Percentiles rank a stretch among this genome's conserved stretches.
Conservation (phyloP, 1,140 invertebrate species). For the Acromyrmex heyeri region DNA sequence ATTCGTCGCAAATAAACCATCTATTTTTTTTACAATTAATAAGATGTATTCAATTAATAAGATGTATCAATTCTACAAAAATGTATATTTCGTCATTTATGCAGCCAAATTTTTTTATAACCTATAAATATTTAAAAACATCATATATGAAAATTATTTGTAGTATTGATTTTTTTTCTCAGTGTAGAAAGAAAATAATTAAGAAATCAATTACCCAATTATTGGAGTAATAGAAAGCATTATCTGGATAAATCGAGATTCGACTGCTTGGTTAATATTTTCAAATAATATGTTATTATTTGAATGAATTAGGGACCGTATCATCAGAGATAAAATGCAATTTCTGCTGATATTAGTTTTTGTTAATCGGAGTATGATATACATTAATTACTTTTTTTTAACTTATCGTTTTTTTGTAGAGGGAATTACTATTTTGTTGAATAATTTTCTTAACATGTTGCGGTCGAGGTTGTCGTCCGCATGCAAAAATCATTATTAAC, state of each 20-base stretch:
- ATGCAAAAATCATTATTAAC: slow-evolving; percentile 8
- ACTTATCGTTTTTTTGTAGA: neutral
- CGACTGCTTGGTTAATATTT: neutral
- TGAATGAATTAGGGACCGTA: neutral
- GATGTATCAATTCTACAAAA: too few species aligned
- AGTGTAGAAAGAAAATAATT: slow-evolving; percentile 4
- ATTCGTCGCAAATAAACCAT: too few species aligned
- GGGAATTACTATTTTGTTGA: neutral
- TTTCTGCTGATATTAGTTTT: neutral
- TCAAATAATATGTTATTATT: slow-evolving; percentile 15
- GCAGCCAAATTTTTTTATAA: too few species aligned
- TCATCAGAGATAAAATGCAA: slow-evolving; percentile 11
- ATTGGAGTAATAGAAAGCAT: neutral
- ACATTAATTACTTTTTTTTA: neutral
- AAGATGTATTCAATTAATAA: too few species aligned
- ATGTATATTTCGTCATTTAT: too few species aligned
- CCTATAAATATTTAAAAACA: too few species aligned
- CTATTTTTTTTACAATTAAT: too few species aligned
- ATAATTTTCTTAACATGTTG: neutral
- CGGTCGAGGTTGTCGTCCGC: neutral
- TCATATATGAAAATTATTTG: too few species aligned
- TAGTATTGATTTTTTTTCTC: too few species aligned
- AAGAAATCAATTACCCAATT: neutral
- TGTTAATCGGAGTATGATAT: neutral
- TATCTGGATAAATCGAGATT: slow-evolving; percentile 20